Conservation (phyloP, 1,140 invertebrate species). For the Panagrolaimus sp. region DNA sequence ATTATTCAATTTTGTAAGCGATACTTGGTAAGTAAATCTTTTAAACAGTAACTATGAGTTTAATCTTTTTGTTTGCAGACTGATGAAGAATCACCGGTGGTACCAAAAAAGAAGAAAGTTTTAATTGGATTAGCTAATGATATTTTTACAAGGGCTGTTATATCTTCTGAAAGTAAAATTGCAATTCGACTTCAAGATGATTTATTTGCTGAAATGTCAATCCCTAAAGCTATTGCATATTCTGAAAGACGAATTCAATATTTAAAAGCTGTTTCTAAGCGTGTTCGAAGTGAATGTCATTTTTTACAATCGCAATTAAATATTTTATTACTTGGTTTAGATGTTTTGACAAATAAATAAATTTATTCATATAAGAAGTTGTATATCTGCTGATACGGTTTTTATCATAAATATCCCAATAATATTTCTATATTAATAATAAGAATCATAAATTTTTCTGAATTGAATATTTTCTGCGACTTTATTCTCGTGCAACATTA, state of each 20-base stretch:
- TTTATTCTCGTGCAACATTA: too few species aligned
- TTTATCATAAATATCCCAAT: too few species aligned
- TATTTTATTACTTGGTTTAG: not conserved
- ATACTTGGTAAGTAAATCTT: not conserved
- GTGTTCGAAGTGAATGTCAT: not conserved
- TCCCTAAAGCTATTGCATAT: not conserved
- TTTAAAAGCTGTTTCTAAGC: not conserved
- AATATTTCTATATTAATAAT: too few species aligned
- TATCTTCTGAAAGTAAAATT: not conserved
- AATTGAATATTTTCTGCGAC: too few species aligned
- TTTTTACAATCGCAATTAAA: not conserved
- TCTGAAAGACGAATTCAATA: not conserved
- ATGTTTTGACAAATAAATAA: too few species aligned
- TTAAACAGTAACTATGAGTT: not conserved
- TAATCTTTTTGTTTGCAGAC: not conserved
- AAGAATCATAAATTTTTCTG: too few species aligned
- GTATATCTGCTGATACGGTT: too few species aligned
- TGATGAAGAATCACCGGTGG: not conserved
- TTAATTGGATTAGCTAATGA: not conserved
- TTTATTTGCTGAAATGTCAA: not conserved
- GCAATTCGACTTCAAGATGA: not conserved
- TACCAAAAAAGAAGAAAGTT: not conserved
- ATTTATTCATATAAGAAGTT: too few species aligned
- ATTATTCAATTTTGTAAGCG: not conserved
- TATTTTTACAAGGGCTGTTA: not conserved